These are phyloP conservation scores for Cotesia glomerata DNA, from an alignment of 1,140 invertebrate genomes.

Conservation along the genomic window DNA sequence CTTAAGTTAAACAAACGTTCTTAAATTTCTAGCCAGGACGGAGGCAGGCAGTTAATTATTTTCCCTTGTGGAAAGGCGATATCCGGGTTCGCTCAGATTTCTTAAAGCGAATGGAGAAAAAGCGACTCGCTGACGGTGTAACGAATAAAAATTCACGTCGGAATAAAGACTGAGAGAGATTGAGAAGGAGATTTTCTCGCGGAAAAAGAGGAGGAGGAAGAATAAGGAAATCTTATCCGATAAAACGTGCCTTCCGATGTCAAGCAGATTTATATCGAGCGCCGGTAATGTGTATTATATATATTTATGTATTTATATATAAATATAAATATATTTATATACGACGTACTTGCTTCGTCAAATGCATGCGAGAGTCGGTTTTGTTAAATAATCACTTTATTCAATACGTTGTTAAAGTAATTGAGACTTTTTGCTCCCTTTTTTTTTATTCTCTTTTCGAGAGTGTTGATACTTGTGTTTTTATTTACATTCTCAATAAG, in stretches of 20 bases:
- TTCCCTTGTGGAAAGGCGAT: slow-evolving; percentile 37
- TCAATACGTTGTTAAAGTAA: no score
- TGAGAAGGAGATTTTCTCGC: slow-evolving; percentile 26
- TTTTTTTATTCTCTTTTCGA: no score
- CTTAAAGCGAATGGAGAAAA: slow-evolving; percentile 23
- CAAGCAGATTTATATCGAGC: slow-evolving; percentile 26
- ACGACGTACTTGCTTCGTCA: no score
- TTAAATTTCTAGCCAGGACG: slow-evolving; percentile 39
- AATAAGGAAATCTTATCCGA: slow-evolving; percentile 6
- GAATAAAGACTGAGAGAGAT: slow-evolving; percentile 31
- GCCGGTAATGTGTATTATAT: background rate
- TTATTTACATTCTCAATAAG: no score
- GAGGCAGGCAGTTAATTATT: slow-evolving; percentile 45
- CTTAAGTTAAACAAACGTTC: slow-evolving; percentile 49
- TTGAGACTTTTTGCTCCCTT: no score
- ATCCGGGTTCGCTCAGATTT: slow-evolving; percentile 35
- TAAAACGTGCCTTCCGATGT: slow-evolving; percentile 29
- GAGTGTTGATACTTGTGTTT: no score
- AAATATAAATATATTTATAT: no score
- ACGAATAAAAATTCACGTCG: slow-evolving; percentile 30
- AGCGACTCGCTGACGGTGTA: slow-evolving; percentile 15
- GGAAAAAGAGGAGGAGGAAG: background rate
- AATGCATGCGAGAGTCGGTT: no score
- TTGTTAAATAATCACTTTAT: no score
- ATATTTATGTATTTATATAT: no score